Evolutionary conservation across 2,113 vertebrate genomes (phyloP), one percentile per base, ranked within the genome.

Genomic region (Charina bottae): DNA sequence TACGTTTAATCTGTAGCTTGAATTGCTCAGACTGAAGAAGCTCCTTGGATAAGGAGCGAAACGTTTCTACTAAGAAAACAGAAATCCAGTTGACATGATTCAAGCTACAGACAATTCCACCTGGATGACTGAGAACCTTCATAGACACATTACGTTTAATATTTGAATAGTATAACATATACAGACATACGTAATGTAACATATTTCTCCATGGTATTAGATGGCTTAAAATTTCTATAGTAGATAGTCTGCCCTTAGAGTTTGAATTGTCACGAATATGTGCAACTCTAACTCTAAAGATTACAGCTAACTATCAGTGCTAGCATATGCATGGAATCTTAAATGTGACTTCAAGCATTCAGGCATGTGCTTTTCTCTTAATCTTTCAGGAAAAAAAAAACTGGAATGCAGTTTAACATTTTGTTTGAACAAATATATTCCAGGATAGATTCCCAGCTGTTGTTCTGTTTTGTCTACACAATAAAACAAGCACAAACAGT

Each of bases 311-410:
- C 17, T 23, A 78, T 21, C 37, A 84, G 28, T 60, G 15, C 15
- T 59, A 58, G 15, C 6, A n/a, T 49, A 68, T 10, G 8, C 33
- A 42, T 21, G 9, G n/a, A 21, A 58, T 58, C 88, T 86, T 56
- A 33, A 42, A 56, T 26, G 19, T 42, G 10, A 42, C 55, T 59
- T 58, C 26, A 53, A 68, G n/a, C 46, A 28, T 49, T 28, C 58
- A 9, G 72, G 37, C 10, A 28, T 83, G 21, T 78, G 33, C 49
- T 6, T 11, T 4, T 17, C 8, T 93, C 92, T 91, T n/a, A 46
- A 26, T 33, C 13, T 93, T 90, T 7, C 56, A 0, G 5, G 88
- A 0, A 0, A 0, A 3, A 68, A 60, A 2, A 21, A 53, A 9
- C 10, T 53, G 87, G 86, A 83, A 59, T 83, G 17, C 2, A 62